Conservation (phyloP, 1,140 invertebrate genomes). For the Meloidogyne hapla region DNA sequence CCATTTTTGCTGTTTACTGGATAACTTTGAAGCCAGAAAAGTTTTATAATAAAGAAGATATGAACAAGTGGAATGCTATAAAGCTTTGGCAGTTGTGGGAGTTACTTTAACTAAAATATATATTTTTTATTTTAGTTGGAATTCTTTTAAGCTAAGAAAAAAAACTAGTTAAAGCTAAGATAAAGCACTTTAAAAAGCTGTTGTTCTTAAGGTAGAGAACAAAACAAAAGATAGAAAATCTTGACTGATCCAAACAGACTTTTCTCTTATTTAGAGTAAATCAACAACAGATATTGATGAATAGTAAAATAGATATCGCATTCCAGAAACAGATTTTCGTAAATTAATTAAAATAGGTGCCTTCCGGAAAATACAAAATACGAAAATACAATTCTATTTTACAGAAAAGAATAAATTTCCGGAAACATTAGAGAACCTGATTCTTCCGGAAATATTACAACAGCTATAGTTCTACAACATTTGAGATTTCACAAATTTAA, state of each 20-base stretch:
- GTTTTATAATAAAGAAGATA: neutral
- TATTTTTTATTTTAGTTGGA: neutral
- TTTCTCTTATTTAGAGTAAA: neutral
- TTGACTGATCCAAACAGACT: neutral
- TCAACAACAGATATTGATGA: neutral
- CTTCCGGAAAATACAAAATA: neutral
- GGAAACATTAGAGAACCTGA: no score
- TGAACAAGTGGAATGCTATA: neutral
- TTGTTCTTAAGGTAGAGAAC: neutral
- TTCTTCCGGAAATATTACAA: neutral
- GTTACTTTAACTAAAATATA: no score
- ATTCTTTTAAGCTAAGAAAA: neutral
- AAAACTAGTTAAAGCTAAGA: neutral
- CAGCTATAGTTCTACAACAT: neutral
- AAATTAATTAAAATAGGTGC: no score
- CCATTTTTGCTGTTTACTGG: neutral
- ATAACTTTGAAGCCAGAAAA: neutral
- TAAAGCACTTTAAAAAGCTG: neutral
- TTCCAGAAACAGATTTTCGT: neutral
- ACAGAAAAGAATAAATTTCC: no score
- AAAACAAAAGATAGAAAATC: neutral
- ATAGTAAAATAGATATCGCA: neutral
- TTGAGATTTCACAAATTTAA: no score
- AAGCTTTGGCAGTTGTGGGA: neutral
- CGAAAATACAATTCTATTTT: no score